These are phyloP conservation scores for Aphidius gifuensis DNA, from an alignment of 1,140 invertebrate species.

Conservation along the genomic window DNA sequence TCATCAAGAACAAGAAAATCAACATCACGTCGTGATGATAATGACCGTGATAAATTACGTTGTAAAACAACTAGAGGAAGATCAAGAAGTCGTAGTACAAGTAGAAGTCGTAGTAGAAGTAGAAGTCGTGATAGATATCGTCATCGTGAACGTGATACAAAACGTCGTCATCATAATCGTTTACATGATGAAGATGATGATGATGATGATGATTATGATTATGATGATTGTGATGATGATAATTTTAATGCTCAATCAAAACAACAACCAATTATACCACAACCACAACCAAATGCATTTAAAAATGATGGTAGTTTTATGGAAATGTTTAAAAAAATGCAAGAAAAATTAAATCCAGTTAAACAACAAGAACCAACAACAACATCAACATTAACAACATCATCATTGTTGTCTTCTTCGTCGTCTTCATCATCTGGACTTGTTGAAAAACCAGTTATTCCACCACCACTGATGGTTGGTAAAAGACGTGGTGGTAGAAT, in stretches of 20 bases:
- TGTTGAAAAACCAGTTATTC: constrained; percentile 52
- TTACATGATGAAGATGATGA: constrained; percentile 37
- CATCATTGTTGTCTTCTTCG: too few species aligned
- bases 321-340: constrained; percentile 87
- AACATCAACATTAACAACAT: too few species aligned
- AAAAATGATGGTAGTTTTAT: constrained; percentile 86
- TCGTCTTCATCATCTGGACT: constrained; percentile 26
- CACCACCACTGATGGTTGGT: constrained; percentile 69
- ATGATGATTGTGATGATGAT: constrained; percentile 19
- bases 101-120: constrained; percentile 39
- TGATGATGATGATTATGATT: constrained; percentile 3
- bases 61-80: constrained; percentile 15
- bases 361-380: constrained; percentile 45
- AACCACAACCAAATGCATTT: constrained; percentile 61
- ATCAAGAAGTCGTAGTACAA: constrained; percentile 30
- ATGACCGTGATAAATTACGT: constrained; percentile 35
- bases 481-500: constrained; percentile 82
- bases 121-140: constrained; percentile 39
- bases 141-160: constrained; percentile 38
- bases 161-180: constrained; percentile 34
- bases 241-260: constrained; percentile 19
- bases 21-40: constrained; percentile 35
- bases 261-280: constrained; percentile 32
- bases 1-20: constrained; percentile 27
- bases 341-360: constrained; percentile 57